Evolutionary conservation across 2,888 invertebrate species (phyloP).

Genomic region (Unio delphinus): DNA sequence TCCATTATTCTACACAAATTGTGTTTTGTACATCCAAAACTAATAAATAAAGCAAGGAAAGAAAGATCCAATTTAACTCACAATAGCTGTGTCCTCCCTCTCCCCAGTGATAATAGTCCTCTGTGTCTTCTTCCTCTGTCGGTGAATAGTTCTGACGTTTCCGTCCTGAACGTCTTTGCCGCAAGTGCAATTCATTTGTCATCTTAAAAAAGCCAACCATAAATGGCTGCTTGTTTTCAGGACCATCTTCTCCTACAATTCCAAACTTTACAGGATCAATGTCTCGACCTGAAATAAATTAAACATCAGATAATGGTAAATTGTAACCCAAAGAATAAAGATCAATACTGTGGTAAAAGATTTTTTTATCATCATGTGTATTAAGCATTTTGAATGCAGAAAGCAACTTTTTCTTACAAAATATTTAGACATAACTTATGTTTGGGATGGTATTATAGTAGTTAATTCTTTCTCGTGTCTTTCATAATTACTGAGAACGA

Average conservation of each 20-base stretch:
- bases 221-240: constrained; percentile 89
- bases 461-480: too few relatives aligned
- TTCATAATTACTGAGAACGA: too few relatives aligned
- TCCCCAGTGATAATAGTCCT: constrained; percentile 37
- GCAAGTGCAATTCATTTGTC: constrained; percentile 52
- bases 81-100: constrained; percentile 26
- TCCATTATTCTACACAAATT: too few relatives aligned
- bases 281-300: constrained; percentile 76
- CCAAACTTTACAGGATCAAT: constrained; percentile 89
- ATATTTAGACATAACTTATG: too few relatives aligned
- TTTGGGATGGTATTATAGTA: too few relatives aligned
- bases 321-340: too few relatives aligned
- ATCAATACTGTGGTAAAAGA: too few relatives aligned
- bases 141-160: constrained; percentile 27
- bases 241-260: constrained; percentile 82
- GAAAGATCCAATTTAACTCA: constrained; percentile 8
- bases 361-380: too few relatives aligned
- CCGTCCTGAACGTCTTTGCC: constrained; percentile 51
- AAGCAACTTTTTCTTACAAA: too few relatives aligned
- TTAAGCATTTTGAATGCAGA: too few relatives aligned
- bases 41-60: neutral
- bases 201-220: constrained; percentile 84
- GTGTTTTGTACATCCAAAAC: neutral
- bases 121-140: constrained; percentile 17
- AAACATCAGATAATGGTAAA: too few relatives aligned